phyloP scores from a whole-genome alignment of 2,113 vertebrate genomes.

The Peromyscus californicus region DNA sequence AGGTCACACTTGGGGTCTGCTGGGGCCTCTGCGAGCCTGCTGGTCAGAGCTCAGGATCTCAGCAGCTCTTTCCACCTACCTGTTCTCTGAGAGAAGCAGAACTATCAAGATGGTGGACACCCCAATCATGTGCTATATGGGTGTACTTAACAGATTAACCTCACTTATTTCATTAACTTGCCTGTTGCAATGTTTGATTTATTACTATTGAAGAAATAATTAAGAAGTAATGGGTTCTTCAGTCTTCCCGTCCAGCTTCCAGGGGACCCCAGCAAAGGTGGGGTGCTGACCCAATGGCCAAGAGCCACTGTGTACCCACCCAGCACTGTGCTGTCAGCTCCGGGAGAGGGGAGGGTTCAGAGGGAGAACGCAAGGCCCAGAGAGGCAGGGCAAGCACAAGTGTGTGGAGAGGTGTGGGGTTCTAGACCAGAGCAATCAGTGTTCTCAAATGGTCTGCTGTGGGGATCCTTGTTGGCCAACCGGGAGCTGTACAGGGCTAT shows the following conservation, averaged over 20 bases:
- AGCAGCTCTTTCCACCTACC: neutral
- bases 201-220: constrained; percentile 67
- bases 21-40: rapidly evolving
- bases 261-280: neutral
- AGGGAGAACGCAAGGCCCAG: neutral
- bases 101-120: neutral
- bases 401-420: too few species aligned
- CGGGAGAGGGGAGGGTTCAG: neutral
- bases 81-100: neutral
- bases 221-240: constrained; percentile 1
- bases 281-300: neutral
- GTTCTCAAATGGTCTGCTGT: neutral
- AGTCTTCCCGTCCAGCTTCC: neutral
- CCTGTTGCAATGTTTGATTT: constrained; percentile 45
- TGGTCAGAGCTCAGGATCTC: neutral
- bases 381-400: neutral
- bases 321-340: neutral
- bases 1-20: rapidly evolving
- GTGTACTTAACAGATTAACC: constrained; percentile 53
- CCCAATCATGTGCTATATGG: constrained; percentile 44
- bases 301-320: neutral
- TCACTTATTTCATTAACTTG: constrained; percentile 66
- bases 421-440: neutral
- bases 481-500: neutral
- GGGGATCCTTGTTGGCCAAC: neutral